A percentile compares a stretch with the other conserved stretches of the same genome.
Evolutionary conservation across 1,140 invertebrate species (phyloP).

Genomic region (Papilio machaon): DNA sequence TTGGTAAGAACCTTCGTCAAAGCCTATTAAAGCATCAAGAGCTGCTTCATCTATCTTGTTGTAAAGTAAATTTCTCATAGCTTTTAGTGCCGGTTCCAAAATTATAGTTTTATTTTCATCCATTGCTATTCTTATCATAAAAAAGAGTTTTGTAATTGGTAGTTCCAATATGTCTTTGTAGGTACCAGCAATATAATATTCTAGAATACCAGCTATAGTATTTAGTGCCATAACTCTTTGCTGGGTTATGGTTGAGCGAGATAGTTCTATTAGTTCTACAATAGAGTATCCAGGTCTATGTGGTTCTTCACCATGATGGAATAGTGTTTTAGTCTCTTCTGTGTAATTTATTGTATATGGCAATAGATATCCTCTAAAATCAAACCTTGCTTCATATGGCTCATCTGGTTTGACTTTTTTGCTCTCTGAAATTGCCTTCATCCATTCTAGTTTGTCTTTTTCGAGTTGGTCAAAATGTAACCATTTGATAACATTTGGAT

Average conservation of each 20-base stretch:
- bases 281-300: conserved; percentile 94
- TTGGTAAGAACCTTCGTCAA: conserved; percentile 84
- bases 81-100: conserved; percentile 87
- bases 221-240: conserved; percentile 91
- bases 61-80: conserved; percentile 88
- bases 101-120: conserved; percentile 91
- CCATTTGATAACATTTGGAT: conserved; percentile 87
- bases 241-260: conserved; percentile 86
- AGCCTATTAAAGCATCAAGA: conserved; percentile 87
- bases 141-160: conserved; percentile 87
- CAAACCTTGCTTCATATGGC: conserved; percentile 88
- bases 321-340: conserved; percentile 84
- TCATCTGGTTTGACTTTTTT: conserved; percentile 74
- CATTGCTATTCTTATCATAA: conserved; percentile 91
- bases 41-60: conserved; percentile 90
- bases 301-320: conserved; percentile 96
- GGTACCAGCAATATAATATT: conserved; percentile 87
- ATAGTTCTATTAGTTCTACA: conserved; percentile 91
- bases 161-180: conserved; percentile 87
- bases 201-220: conserved; percentile 90
- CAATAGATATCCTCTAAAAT: conserved; percentile 86
- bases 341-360: conserved; percentile 85
- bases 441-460: conserved; percentile 93
- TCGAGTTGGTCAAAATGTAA: conserved; percentile 92
- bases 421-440: conserved; percentile 85